Evolutionary conservation across 64 coral and sea anemone species (phyloP).

Genomic region (Montipora efflorescens): DNA sequence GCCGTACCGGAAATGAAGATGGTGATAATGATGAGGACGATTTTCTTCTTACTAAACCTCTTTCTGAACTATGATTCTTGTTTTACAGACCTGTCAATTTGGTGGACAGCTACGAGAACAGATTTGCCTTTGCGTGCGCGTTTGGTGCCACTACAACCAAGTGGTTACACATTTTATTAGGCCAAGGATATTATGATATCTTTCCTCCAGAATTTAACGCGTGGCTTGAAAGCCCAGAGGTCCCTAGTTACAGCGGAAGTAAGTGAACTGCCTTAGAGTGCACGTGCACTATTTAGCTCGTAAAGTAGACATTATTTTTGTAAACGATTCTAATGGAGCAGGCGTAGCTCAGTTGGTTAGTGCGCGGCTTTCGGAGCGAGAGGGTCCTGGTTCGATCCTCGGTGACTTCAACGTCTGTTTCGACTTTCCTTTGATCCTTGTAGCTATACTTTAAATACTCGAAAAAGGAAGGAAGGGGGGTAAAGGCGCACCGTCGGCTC

Average conservation of each 20-base stretch:
- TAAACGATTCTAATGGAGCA: no score
- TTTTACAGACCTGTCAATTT: conserved; percentile 55
- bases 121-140: conserved; percentile 56
- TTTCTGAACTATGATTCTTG: background rate
- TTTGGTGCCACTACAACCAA: conserved; percentile 52
- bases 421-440: no score
- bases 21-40: background rate
- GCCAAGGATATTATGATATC: background rate
- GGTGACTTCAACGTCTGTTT: no score
- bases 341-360: no score
- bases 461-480: no score
- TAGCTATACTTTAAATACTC: no score
- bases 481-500: no score
- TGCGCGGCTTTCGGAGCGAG: no score
- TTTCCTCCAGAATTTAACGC: background rate
- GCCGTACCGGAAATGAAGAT: background rate
- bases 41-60: background rate
- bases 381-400: no score
- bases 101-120: conserved; percentile 68
- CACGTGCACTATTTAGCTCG: background rate
- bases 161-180: conserved; percentile 37
- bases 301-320: no score
- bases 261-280: background rate
- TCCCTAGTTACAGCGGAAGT: conserved; percentile 31
- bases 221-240: background rate